Conservation (phyloP, 1,140 invertebrate species). For the Drosophila trapezifrons region DNA sequence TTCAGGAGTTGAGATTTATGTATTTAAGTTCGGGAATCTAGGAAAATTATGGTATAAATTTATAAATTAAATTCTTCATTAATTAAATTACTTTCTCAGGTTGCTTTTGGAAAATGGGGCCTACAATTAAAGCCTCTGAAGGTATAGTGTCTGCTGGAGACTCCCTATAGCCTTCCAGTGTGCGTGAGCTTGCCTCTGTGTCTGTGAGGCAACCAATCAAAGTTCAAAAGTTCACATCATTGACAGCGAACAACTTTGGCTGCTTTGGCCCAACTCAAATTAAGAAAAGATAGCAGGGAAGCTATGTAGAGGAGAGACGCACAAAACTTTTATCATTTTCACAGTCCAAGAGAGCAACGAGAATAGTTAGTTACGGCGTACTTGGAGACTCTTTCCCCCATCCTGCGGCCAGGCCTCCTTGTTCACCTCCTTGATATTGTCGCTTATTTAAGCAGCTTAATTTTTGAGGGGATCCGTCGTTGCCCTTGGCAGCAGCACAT, state of each 20-base stretch:
- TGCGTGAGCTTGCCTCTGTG: constrained; percentile 3
- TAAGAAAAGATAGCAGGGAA: constrained; percentile 70
- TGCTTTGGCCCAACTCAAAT: constrained; percentile 65
- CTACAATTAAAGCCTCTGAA: constrained; percentile 16
- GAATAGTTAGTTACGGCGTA: constrained; percentile 53
- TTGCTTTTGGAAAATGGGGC: background rate
- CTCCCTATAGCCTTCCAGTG: background rate
- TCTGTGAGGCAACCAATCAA: constrained; percentile 67
- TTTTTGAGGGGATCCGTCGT: constrained; percentile 19
- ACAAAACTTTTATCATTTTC: constrained; percentile 77
- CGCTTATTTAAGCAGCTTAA: constrained; percentile 52
- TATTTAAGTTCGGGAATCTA: no score
- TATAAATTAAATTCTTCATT: background rate
- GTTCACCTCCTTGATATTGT: constrained; percentile 11
- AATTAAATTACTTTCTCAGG: background rate
- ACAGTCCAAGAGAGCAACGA: constrained; percentile 52
- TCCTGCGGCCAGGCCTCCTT: background rate
- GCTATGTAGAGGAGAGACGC: constrained; percentile 24
- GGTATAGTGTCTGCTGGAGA: background rate
- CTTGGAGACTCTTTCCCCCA: constrained; percentile 9
- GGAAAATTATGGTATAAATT: no score
- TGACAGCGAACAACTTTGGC: constrained; percentile 67
- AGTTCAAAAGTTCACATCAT: constrained; percentile 78
- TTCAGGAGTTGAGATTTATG: background rate
- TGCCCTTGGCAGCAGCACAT: constrained; percentile 5